Percentiles rank a stretch among this genome's conserved stretches.
Evolutionary conservation across 92 coral and sea anemone species (phyloP).

Genomic region (Umimayanthus chanpuru): DNA sequence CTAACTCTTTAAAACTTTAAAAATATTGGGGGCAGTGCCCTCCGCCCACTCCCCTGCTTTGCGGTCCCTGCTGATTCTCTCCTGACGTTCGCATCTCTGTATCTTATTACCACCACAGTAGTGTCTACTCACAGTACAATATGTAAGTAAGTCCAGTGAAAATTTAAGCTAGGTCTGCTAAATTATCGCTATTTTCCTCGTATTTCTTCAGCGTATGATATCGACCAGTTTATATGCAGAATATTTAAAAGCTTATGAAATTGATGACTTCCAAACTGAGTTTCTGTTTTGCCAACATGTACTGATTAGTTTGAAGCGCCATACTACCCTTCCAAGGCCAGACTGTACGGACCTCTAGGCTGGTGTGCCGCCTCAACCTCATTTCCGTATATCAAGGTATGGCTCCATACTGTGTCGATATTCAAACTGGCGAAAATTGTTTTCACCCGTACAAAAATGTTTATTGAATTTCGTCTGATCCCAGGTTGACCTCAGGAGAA

Average conservation of each 20-base stretch:
- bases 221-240: no score
- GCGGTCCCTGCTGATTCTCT: no score
- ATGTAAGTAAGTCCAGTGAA: no score
- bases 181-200: no score
- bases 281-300: neutral
- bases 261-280: neutral
- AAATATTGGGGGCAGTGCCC: no score
- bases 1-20: no score
- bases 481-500: slow-evolving; percentile 35
- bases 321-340: slow-evolving; percentile 33
- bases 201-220: no score
- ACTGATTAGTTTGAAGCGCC: slow-evolving; percentile 10
- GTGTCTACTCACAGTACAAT: no score
- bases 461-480: neutral
- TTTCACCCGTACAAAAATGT: neutral
- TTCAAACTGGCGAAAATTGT: neutral
- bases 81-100: no score
- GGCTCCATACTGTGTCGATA: neutral
- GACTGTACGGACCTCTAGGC: slow-evolving; percentile 28
- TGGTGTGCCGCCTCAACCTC: neutral
- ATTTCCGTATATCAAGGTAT: neutral
- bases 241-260: neutral
- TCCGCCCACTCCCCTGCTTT: no score
- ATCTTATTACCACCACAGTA: no score
- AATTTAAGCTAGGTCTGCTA: no score